These are phyloP conservation scores for Ptychochromis oligacanthus DNA, from an alignment of 2,113 vertebrate species.

Conservation along the genomic window DNA sequence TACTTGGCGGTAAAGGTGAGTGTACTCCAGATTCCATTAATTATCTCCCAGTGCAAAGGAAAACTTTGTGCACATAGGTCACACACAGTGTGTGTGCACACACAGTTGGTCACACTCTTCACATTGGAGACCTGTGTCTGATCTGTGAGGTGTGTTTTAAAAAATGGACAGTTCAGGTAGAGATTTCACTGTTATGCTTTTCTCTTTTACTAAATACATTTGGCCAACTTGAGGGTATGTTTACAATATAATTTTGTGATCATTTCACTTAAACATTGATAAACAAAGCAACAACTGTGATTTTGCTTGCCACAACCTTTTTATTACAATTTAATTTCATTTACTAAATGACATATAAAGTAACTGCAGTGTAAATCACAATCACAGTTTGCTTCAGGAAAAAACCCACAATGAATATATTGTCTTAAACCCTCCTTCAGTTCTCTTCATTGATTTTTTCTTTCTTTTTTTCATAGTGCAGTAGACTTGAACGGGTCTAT, in stretches of 20 bases:
- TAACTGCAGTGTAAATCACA: not conserved
- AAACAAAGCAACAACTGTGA: not conserved
- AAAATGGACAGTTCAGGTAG: too few species aligned
- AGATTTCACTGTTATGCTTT: not conserved
- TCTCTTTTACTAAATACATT: not conserved
- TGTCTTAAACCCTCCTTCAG: not conserved
- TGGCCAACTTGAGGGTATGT: not conserved
- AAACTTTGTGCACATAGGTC: not conserved
- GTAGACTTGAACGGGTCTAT: conserved; percentile 10
- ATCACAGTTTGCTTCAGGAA: not conserved
- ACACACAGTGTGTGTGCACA: not conserved
- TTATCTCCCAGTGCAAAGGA: not conserved
- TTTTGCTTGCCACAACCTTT: not conserved
- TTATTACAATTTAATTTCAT: not conserved
- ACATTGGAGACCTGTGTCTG: too few species aligned
- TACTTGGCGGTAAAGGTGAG: not conserved
- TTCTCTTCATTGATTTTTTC: not conserved
- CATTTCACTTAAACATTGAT: not conserved
- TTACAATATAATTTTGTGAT: not conserved
- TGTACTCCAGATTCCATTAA: not conserved
- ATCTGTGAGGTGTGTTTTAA: too few species aligned
- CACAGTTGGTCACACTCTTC: not conserved
- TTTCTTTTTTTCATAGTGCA: not conserved
- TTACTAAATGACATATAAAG: not conserved
- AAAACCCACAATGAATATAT: not conserved